A percentile compares a stretch with the other conserved stretches of the same genome.
phyloP scores from a whole-genome alignment of 2,888 invertebrate genomes.

The Euzetes globulus region DNA sequence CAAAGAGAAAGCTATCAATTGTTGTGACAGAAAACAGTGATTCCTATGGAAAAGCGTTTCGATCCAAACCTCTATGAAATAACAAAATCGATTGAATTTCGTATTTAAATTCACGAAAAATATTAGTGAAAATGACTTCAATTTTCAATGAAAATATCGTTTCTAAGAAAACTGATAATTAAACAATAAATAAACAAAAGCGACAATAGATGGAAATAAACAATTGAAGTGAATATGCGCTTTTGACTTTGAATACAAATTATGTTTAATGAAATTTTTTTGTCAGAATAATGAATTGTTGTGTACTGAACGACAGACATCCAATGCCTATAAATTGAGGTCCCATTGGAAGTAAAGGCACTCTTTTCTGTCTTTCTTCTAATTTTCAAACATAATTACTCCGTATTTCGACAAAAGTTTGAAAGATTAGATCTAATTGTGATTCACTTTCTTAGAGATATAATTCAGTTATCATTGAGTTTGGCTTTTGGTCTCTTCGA shows the following conservation, averaged over 20 bases:
- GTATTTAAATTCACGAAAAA: too few relatives aligned
- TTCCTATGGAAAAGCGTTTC: too few relatives aligned
- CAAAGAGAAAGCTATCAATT: too few relatives aligned
- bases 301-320: neutral
- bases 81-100: too few relatives aligned
- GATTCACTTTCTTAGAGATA: constrained; percentile 7
- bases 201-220: neutral
- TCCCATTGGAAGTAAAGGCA: too few relatives aligned
- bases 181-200: neutral
- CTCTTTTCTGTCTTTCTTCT: neutral
- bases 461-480: constrained; percentile 14
- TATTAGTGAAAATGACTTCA: too few relatives aligned
- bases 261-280: neutral
- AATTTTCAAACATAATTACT: neutral
- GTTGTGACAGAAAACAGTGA: too few relatives aligned
- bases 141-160: too few relatives aligned
- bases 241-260: neutral
- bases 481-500: neutral
- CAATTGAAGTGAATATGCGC: neutral
- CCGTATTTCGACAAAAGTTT: neutral
- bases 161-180: too few relatives aligned
- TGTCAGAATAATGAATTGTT: neutral
- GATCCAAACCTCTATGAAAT: too few relatives aligned
- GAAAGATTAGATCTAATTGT: constrained; percentile 8
- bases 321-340: neutral